A percentile compares a stretch with the other conserved stretches of the same genome.
Conservation (phyloP, 2,888 invertebrate species). For the Philhelius pedissequus region DNA sequence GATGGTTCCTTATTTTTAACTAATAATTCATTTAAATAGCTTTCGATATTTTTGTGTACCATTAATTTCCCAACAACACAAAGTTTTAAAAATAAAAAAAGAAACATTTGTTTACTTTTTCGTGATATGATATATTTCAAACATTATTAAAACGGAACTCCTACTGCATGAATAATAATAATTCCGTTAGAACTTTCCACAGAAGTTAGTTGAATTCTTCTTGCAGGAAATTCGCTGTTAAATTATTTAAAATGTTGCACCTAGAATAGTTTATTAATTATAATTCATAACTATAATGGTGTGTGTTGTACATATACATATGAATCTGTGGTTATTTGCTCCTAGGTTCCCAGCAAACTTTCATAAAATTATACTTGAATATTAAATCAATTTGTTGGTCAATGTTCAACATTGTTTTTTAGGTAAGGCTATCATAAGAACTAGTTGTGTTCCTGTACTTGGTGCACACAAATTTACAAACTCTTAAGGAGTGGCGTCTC, state of each 20-base stretch:
- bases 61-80: neutral
- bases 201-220: neutral
- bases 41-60: neutral
- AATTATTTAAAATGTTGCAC: neutral
- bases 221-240: neutral
- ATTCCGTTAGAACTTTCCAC: neutral
- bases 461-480: too few species aligned
- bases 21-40: constrained; percentile 2
- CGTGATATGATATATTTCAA: neutral
- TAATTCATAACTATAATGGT: too few species aligned
- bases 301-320: neutral
- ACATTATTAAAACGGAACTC: neutral
- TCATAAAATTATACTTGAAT: too few species aligned
- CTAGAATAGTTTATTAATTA: neutral
- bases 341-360: too few species aligned
- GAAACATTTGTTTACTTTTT: neutral
- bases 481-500: too few species aligned
- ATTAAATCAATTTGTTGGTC: too few species aligned
- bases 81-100: neutral
- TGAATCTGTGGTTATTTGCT: too few species aligned
- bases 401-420: too few species aligned
- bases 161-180: neutral
- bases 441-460: too few species aligned
- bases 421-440: too few species aligned
- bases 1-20: neutral